Base-by-base conservation (phyloP, 2,113 vertebrate species). In the Pitta sordida region DNA sequence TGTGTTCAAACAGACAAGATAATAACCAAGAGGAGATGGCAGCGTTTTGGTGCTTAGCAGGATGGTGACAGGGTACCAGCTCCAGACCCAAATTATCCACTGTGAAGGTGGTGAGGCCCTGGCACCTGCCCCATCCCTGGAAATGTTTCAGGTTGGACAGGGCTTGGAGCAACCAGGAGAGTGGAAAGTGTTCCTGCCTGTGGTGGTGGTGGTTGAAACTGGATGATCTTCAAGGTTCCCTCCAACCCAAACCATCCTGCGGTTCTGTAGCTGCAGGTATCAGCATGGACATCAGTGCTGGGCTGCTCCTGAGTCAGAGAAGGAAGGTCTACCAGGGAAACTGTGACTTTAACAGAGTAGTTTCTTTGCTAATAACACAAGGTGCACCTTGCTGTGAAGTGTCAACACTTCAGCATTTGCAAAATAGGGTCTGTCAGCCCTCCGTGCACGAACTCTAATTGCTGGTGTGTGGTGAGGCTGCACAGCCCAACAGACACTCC, bases 41-140 rank as follows among this genome's bases (percentile, higher is more conserved):
- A 74, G 44, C 0, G 0, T 48, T 73, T 63, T 0, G 2, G 39
- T 82, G 58, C 44, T 68, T 32, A 51, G 37, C 4, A 23, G 58
- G 32, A 16, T 7, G 26, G 17, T 58, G 78, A 55, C 13, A 5
- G 4, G 36, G 32, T 43, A 67, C 30, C 34, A 60, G 41, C 16
- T 75, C 52, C 68, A 70, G 39, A 13, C 17, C 11, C 36, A 62
- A 18, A 29, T 62, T 30, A 39, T 29, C 39, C 60, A 29, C 60
- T 41, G 37, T 41, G 37, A 62, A 15, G 37, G 37, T 30, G 37
- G 37, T 20, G 18, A 36, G 60, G 37, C 26, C 39, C 39, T 30
- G 37, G 37, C 13, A 20, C 27, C 24, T 41, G 17, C 18, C 37
- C 26, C 26, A 62, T 21, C 37, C 60, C 18, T 62, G 27, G 48